Conservation (phyloP, 2,797 vertebrate species). For the Sebastes baramenuke region DNA sequence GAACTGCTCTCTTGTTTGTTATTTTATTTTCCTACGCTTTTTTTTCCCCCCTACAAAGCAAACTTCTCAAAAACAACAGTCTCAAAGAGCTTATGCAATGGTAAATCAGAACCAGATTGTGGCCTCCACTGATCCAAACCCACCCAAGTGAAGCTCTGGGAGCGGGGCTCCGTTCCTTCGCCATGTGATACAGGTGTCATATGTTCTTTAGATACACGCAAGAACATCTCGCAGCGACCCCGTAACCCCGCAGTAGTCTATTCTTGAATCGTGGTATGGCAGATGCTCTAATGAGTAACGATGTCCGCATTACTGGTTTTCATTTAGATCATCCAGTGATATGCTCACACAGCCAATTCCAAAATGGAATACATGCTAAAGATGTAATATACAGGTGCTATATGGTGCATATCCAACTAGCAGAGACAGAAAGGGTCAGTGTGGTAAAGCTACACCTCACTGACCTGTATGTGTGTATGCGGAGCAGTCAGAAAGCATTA, state of each 20-base stretch:
- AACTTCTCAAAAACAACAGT: conserved; percentile 66
- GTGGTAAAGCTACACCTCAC: not conserved
- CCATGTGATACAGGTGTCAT: conserved; percentile 53
- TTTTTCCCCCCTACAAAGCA: conserved; percentile 29
- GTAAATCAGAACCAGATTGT: conserved; percentile 76
- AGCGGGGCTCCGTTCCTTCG: conserved; percentile 26
- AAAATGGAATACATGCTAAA: conserved; percentile 6
- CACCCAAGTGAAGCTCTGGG: conserved; percentile 57
- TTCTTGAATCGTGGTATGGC: conserved; percentile 15
- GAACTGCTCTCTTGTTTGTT: conserved; percentile 59
- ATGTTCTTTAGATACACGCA: conserved; percentile 35
- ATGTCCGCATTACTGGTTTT: conserved; percentile 29
- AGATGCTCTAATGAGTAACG: conserved; percentile 29
- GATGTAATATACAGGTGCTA: conserved; percentile 7
- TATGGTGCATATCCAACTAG: not conserved
- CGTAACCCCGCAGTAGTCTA: not conserved
- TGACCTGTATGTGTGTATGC: not conserved
- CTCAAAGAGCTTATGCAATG: conserved; percentile 70
- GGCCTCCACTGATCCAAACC: conserved; percentile 46
- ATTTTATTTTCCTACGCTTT: conserved; percentile 63
- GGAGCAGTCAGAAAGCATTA: not conserved
- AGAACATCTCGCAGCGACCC: conserved; percentile 18
- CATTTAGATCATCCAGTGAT: conserved; percentile 22
- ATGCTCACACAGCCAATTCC: not conserved
- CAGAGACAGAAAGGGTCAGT: not conserved